These are phyloP conservation scores for Brachionus manjavacas DNA, from an alignment of 1,140 invertebrate genomes.

Conservation along the genomic window DNA sequence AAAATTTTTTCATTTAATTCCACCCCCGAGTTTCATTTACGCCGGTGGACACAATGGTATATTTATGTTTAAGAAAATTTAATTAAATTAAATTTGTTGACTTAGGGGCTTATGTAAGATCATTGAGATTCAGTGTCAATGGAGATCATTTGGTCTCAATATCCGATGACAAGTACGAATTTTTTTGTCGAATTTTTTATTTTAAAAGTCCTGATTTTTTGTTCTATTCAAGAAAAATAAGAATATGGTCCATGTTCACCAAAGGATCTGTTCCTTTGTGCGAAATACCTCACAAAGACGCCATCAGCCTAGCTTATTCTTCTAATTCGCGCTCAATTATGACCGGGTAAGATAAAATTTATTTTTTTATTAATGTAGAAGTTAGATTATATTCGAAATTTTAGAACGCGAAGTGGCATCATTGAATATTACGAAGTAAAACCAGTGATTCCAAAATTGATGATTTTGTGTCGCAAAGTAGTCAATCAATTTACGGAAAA, in stretches of 20 bases:
- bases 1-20: conserved; percentile 59
- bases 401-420: not conserved
- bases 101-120: conserved; percentile 55
- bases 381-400: not conserved
- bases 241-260: conserved; percentile 37
- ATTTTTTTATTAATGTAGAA: not conserved
- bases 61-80: not conserved
- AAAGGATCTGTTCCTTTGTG: not conserved
- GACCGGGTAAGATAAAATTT: conserved; percentile 4
- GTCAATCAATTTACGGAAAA: conserved; percentile 9
- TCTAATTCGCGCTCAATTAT: conserved; percentile 17
- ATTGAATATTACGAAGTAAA: conserved; percentile 17
- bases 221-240: conserved; percentile 27
- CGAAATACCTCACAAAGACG: not conserved
- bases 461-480: not conserved
- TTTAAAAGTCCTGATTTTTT: not conserved
- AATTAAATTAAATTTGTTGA: not conserved
- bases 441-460: not conserved
- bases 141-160: conserved; percentile 59
- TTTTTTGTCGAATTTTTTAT: not conserved
- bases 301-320: not conserved
- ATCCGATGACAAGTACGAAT: conserved; percentile 55
- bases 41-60: conserved; percentile 60
- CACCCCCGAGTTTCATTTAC: conserved; percentile 61
- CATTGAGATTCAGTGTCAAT: conserved; percentile 58